A percentile compares a stretch with the other conserved stretches of the same genome.
phyloP scores from a whole-genome alignment of 1,140 invertebrate species.

The Drosophila yakuba region DNA sequence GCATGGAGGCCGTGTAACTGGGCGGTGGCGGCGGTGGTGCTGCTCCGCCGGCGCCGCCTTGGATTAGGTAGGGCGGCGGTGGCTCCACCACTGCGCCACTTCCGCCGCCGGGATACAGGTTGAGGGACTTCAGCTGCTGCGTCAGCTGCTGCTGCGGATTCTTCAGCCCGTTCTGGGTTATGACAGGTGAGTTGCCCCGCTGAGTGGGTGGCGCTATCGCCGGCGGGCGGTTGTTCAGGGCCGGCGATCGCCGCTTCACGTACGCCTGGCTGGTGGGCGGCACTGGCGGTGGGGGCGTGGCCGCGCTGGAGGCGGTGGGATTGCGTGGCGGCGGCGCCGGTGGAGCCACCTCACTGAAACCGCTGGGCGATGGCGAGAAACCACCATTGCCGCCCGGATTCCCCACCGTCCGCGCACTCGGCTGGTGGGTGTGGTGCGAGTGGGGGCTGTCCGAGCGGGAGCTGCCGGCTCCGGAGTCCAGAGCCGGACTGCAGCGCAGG shows the following conservation, averaged over 20 bases:
- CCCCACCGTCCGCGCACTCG: slow-evolving; percentile 60
- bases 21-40: slow-evolving; percentile 85
- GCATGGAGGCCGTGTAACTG: slow-evolving; percentile 93
- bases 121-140: slow-evolving; percentile 94
- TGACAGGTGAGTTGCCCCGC: slow-evolving; percentile 91
- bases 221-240: slow-evolving; percentile 79
- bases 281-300: slow-evolving; percentile 90
- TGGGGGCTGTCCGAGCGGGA: slow-evolving; percentile 95
- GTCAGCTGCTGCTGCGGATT: slow-evolving; percentile 91
- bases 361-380: slow-evolving; percentile 89
- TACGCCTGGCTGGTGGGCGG: slow-evolving; percentile 90
- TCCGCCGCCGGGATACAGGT: slow-evolving; percentile 88
- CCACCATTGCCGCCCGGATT: slow-evolving; percentile 85
- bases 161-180: slow-evolving; percentile 87
- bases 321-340: slow-evolving; percentile 88
- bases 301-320: slow-evolving; percentile 88
- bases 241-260: slow-evolving; percentile 93
- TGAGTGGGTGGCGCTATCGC: slow-evolving; percentile 86
- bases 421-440: slow-evolving; percentile 85
- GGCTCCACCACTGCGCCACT: slow-evolving; percentile 90
- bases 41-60: slow-evolving; percentile 88
- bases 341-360: slow-evolving; percentile 88
- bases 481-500: slow-evolving; percentile 91
- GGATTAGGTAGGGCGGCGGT: slow-evolving; percentile 87
- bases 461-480: slow-evolving; percentile 94